These are phyloP conservation scores for Amphilophus citrinellus DNA, from an alignment of 2,113 vertebrate species.

Conservation along the genomic window DNA sequence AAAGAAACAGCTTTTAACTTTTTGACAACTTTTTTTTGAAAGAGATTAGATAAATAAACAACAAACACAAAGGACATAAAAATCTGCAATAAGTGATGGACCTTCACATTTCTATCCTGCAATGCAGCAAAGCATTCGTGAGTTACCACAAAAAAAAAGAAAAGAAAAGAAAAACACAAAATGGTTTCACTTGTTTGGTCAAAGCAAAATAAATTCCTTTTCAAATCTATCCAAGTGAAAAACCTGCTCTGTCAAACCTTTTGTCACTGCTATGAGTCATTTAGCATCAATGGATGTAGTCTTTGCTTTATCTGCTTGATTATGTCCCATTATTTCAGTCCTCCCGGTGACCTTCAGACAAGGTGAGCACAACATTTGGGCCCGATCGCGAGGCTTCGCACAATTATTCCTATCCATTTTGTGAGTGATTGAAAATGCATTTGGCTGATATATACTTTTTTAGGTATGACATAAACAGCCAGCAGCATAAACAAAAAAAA, in stretches of 20 bases:
- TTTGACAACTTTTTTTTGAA: neutral
- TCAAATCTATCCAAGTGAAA: constrained; percentile 16
- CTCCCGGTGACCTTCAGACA: constrained; percentile 39
- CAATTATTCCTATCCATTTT: constrained; percentile 30
- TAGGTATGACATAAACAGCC: constrained; percentile 59
- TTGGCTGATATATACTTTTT: constrained; percentile 58
- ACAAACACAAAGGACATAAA: neutral
- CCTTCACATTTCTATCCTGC: neutral
- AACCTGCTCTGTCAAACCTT: constrained; percentile 8
- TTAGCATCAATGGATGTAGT: neutral
- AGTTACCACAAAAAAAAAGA: constrained; percentile 22
- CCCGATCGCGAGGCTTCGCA: neutral
- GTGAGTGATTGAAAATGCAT: constrained; percentile 55
- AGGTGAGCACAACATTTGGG: constrained; percentile 24
- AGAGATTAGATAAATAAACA: neutral
- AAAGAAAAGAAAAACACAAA: neutral
- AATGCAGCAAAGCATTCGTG: neutral
- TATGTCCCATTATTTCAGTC: constrained; percentile 16
- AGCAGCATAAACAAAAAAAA: constrained; percentile 67
- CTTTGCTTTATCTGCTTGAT: constrained; percentile 10
- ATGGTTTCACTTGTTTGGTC: constrained; percentile 30
- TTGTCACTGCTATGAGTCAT: constrained; percentile 16
- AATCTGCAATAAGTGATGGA: neutral
- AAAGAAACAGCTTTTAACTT: neutral
- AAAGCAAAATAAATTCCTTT: constrained; percentile 25